Conservation (phyloP, 2,113 vertebrate genomes). For the Toxostoma redivivum region DNA sequence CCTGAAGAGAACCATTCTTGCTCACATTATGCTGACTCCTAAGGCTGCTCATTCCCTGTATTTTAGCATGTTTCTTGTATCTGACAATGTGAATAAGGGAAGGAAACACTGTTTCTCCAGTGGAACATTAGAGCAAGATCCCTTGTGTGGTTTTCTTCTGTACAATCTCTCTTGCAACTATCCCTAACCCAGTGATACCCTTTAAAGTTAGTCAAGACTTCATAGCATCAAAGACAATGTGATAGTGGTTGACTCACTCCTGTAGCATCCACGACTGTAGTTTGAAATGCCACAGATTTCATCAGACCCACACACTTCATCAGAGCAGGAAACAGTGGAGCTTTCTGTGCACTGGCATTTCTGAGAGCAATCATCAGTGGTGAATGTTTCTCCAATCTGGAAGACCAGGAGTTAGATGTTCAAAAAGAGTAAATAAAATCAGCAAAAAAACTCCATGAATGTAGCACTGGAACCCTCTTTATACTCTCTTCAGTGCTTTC, state of each 20-base stretch:
- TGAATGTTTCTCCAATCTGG: constrained; percentile 57
- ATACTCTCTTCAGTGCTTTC: background rate
- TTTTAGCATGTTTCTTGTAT: background rate
- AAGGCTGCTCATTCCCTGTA: background rate
- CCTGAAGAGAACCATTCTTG: background rate
- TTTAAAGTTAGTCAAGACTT: background rate
- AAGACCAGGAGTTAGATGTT: background rate
- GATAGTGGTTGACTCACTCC: constrained; percentile 22
- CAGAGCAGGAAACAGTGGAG: constrained; percentile 33
- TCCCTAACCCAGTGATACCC: background rate
- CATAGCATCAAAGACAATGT: background rate
- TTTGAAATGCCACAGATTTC: constrained; percentile 45
- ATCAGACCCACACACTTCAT: background rate
- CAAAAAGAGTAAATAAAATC: background rate
- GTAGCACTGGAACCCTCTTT: background rate
- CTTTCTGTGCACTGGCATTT: constrained; percentile 56
- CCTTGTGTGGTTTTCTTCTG: background rate
- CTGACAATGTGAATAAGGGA: background rate
- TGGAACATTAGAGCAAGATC: background rate
- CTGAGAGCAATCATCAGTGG: constrained; percentile 64
- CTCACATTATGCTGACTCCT: background rate
- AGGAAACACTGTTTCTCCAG: background rate
- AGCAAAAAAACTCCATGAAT: background rate
- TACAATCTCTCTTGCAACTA: background rate
- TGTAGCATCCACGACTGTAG: constrained; percentile 61